phyloP scores from a whole-genome alignment of 2,797 vertebrate species.

The Pyrocephalus nanus region DNA sequence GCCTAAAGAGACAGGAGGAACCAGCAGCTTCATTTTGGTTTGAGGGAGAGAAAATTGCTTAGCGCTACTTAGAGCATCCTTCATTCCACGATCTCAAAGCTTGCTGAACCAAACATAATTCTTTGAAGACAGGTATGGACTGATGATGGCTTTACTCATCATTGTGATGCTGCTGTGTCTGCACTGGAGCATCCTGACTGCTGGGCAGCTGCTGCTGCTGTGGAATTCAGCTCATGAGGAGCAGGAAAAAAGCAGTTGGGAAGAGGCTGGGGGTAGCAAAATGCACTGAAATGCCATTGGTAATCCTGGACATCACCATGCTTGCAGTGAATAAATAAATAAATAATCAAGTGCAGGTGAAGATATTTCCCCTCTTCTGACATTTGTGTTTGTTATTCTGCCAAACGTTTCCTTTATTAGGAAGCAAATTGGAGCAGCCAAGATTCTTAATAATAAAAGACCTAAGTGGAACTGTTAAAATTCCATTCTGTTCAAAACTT shows the following conservation, averaged over 20 bases:
- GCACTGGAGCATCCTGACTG: not conserved
- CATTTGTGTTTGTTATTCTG: not conserved
- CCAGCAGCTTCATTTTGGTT: conserved; percentile 47
- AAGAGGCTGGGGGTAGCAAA: not conserved
- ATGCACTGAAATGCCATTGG: not conserved
- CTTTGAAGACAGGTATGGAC: conserved; percentile 39
- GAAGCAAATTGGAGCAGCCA: not conserved
- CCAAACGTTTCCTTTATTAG: not conserved
- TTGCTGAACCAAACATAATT: conserved; percentile 63
- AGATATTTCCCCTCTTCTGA: not conserved
- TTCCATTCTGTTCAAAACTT: conserved; percentile 24
- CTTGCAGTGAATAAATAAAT: not conserved
- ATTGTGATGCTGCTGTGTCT: not conserved
- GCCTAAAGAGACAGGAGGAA: conserved; percentile 62
- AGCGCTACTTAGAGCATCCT: conserved; percentile 48
- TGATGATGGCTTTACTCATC: conserved; percentile 37
- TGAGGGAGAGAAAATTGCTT: conserved; percentile 61
- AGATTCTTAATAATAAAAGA: not conserved
- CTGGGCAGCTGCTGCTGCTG: not conserved
- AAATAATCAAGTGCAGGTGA: not conserved
- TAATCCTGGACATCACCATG: not conserved
- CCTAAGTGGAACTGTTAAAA: conserved; percentile 6
- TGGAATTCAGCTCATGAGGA: accelerated
- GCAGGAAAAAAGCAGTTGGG: not conserved
- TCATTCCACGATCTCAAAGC: conserved; percentile 56